Conservation (phyloP, 2,113 vertebrate species). For the Sardina pilchardus region DNA sequence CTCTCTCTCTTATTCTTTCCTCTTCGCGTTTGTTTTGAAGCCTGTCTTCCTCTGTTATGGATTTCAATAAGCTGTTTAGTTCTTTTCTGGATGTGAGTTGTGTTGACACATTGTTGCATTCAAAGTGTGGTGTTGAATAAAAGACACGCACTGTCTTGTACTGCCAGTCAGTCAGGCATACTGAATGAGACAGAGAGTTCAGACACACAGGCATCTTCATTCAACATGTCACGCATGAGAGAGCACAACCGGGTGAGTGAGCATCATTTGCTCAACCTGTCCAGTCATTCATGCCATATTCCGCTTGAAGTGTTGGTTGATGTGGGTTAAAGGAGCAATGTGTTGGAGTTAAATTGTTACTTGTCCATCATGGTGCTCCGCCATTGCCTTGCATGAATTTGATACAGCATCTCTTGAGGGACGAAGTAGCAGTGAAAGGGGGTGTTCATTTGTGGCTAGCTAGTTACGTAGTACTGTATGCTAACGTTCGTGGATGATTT, state of each 20-base stretch:
- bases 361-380: no score
- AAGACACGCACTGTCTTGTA: not conserved
- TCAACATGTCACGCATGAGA: not conserved
- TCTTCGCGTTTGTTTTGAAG: not conserved
- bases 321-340: not conserved
- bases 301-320: not conserved
- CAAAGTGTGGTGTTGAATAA: not conserved
- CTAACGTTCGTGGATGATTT: no score
- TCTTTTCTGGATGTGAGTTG: not conserved
- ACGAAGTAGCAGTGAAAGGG: no score
- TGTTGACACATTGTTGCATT: not conserved
- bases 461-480: no score
- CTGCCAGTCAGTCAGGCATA: not conserved
- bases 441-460: no score
- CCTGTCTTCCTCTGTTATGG: not conserved
- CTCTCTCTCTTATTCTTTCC: not conserved
- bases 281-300: not conserved
- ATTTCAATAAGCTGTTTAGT: not conserved
- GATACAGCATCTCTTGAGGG: no score
- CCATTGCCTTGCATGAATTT: no score
- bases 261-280: not conserved
- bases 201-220: not conserved
- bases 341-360: no score
- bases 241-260: not conserved
- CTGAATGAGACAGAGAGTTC: not conserved